A percentile compares a stretch with the other conserved stretches of the same genome.
Evolutionary conservation across 2,797 vertebrate genomes (phyloP).

Genomic region (Takifugu rubripes): DNA sequence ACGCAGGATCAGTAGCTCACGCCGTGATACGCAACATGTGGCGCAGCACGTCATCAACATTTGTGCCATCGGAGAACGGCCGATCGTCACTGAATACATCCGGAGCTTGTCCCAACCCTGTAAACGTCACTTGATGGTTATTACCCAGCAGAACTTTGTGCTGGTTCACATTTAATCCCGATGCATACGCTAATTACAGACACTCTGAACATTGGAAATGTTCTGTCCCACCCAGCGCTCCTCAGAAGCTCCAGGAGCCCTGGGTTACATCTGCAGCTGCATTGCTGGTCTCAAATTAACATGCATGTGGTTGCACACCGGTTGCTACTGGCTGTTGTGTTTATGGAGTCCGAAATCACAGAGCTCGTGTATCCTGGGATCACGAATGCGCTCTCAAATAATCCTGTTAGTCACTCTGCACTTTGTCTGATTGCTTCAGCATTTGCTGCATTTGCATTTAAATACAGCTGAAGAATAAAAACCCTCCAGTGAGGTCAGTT

Average conservation of each 20-base stretch:
- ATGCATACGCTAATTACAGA: background rate
- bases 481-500: too few relatives aligned
- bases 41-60: too few relatives aligned
- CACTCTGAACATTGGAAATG: constrained; percentile 10
- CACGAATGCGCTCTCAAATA: constrained; percentile 5
- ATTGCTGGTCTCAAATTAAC: constrained; percentile 40
- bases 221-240: constrained; percentile 16
- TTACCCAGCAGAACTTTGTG: background rate
- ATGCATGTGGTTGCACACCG: constrained; percentile 19
- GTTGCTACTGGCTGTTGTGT: constrained; percentile 7
- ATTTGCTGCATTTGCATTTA: constrained; percentile 9
- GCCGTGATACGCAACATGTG: too few relatives aligned
- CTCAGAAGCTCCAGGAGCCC: constrained; percentile 7
- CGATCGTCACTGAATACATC: too few relatives aligned
- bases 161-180: background rate
- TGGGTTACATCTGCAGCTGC: constrained; percentile 20
- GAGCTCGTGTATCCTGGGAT: constrained; percentile 13
- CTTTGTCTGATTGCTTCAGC: constrained; percentile 6
- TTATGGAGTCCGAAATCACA: constrained; percentile 7
- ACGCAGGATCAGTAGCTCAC: too few relatives aligned
- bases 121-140: too few relatives aligned
- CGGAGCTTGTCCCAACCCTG: too few relatives aligned
- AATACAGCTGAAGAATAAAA: constrained; percentile 1
- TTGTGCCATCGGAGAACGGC: too few relatives aligned
- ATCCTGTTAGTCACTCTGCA: constrained; percentile 1